Base-by-base conservation (phyloP, 2,888 invertebrate genomes). In the Sminthurides aquaticus region DNA sequence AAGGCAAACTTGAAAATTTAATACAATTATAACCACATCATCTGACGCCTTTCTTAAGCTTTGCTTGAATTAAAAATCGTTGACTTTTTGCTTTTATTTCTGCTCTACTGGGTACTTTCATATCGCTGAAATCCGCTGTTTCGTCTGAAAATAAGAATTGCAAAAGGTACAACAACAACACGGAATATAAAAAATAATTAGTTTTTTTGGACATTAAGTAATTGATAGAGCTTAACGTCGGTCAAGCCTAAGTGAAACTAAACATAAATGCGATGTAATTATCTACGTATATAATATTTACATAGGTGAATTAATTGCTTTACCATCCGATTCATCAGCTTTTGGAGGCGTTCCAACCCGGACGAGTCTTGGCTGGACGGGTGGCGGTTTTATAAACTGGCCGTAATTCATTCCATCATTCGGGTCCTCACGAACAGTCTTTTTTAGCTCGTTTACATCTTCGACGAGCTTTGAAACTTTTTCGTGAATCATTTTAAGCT, bases 71-170 rank as follows among this genome's bases (percentile, higher is more conserved):
- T 62, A 25, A 71, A 29, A 52, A 72, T 67, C 24, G 66, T 49
- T 27, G 56, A 62, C 69, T 70, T 54, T 67, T 70, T 15, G 70
- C 69, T 60, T 74, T 74, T 43, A 74, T 72, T 43, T 74, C 74
- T 8, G 26, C 20, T 26, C 72, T 29, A 18, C 65, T 64, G 2
- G 74, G 72, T 11, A 74, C 69, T 60, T 69, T 71, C 11, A 69
- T 62, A 58, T 74, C 74, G 8, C 63, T 57, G 60, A 69, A 68
- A 8, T 70, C 69, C 20, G 18, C 52, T 15, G 5, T 20, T 8
- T 70, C 69, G 26, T 71, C 71, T 26, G 49, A 64, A 60, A 28
- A n/a, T n/a, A n/a, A n/a, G n/a, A n/a, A n/a, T n/a, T n/a, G n/a
- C n/a, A n/a, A n/a, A n/a, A n/a, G n/a, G n/a, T n/a, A n/a, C n/a